A percentile compares a stretch with the other conserved stretches of the same genome.
phyloP scores from a whole-genome alignment of 2,113 vertebrate species.

The Mustela lutreola region DNA sequence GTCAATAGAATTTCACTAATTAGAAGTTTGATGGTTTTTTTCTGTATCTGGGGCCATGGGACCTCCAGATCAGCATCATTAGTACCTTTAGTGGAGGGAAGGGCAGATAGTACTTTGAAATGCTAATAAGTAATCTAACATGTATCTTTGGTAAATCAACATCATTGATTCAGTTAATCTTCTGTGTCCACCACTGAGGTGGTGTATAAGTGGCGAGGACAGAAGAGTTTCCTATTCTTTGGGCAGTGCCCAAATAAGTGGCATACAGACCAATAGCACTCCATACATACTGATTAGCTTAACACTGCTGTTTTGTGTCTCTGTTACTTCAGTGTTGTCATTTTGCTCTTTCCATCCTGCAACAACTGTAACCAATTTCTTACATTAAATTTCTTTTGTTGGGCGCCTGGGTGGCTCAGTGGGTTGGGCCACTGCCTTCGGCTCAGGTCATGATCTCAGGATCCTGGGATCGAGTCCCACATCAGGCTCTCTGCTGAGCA shows the following conservation, averaged over 20 bases:
- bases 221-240: neutral
- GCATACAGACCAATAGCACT: neutral
- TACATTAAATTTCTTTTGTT: neutral
- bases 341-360: neutral
- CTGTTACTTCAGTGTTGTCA: neutral
- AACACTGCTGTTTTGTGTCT: neutral
- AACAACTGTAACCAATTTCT: neutral
- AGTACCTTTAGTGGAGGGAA: neutral
- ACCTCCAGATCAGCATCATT: neutral
- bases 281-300: neutral
- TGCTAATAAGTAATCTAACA: neutral
- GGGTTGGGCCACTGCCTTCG: too few species aligned
- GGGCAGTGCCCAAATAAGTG: neutral
- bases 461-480: too few species aligned
- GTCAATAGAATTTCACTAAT: neutral
- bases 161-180: neutral
- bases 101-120: neutral
- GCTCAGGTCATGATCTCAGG: too few species aligned
- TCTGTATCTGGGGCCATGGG: neutral
- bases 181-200: neutral
- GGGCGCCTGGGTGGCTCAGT: too few species aligned
- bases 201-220: neutral
- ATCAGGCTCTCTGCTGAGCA: too few species aligned
- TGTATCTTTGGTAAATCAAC: neutral
- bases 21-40: slow-evolving; percentile 22